phyloP scores from a whole-genome alignment of 2,113 vertebrate species.

The Lycaon pictus region DNA sequence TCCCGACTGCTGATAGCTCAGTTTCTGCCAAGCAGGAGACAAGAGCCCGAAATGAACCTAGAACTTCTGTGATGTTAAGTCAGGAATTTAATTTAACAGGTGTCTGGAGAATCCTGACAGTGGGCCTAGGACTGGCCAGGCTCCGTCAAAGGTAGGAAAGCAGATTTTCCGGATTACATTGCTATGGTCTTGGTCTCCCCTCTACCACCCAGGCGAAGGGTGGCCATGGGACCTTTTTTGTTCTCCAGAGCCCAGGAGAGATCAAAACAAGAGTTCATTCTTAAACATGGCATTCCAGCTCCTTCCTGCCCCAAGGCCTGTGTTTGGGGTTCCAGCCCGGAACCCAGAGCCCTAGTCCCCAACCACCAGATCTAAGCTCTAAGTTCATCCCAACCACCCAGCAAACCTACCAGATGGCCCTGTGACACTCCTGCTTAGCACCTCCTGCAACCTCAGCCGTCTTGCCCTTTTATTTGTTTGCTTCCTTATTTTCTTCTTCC shows the following conservation, averaged over 20 bases:
- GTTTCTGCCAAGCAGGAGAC: not conserved
- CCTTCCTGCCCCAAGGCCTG: too few species aligned
- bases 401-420: fast-evolving
- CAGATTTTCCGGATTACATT: fast-evolving
- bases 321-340: fast-evolving
- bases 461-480: not conserved
- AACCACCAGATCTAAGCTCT: fast-evolving
- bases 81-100: not conserved
- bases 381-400: not conserved
- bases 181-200: not conserved
- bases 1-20: not conserved
- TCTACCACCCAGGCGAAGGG: not conserved
- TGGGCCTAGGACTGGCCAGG: fast-evolving
- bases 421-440: fast-evolving
- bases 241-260: not conserved
- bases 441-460: fast-evolving
- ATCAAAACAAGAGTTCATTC: not conserved
- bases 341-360: fast-evolving
- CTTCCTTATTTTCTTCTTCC: not conserved
- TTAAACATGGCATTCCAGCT: fast-evolving
- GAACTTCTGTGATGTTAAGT: not conserved
- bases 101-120: not conserved
- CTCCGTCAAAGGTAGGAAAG: fast-evolving
- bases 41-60: not conserved
- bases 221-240: not conserved